Evolutionary conservation across 2,797 vertebrate species (phyloP).

Genomic region (Spinibarbus caldwelli): DNA sequence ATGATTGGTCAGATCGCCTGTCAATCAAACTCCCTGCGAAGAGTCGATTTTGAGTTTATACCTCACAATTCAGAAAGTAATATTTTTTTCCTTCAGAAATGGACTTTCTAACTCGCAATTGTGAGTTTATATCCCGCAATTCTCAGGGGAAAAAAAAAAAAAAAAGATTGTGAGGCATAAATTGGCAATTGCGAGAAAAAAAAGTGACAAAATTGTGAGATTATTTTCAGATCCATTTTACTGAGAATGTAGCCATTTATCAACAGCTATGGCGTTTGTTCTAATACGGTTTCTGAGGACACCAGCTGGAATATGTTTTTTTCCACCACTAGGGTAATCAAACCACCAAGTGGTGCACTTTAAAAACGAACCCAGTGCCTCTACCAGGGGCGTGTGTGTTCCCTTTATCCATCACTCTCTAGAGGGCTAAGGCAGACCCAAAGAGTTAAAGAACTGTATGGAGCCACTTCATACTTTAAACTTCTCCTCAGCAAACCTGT

Average conservation of each 20-base stretch:
- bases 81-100: too few relatives aligned
- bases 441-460: slow-evolving; percentile 38
- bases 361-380: slow-evolving; percentile 46
- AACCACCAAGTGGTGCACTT: background rate
- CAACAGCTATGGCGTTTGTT: background rate
- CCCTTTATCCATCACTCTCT: slow-evolving; percentile 32
- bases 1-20: too few relatives aligned
- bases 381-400: slow-evolving; percentile 39
- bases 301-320: background rate
- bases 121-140: too few relatives aligned
- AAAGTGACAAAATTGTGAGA: background rate
- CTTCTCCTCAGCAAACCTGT: slow-evolving; percentile 71
- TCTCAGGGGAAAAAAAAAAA: too few relatives aligned
- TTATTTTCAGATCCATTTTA: background rate
- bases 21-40: too few relatives aligned
- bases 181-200: too few relatives aligned
- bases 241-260: background rate
- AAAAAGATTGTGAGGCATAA: too few relatives aligned
- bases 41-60: too few relatives aligned
- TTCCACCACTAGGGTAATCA: background rate
- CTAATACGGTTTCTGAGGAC: background rate
- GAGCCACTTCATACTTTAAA: slow-evolving; percentile 47
- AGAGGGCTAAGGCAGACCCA: slow-evolving; percentile 46
- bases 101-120: too few relatives aligned
- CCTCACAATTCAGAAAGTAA: background rate